Percentiles rank a stretch among this genome's conserved stretches.
phyloP scores from a whole-genome alignment of 2,888 invertebrate species.

The Deilephila porcellus region DNA sequence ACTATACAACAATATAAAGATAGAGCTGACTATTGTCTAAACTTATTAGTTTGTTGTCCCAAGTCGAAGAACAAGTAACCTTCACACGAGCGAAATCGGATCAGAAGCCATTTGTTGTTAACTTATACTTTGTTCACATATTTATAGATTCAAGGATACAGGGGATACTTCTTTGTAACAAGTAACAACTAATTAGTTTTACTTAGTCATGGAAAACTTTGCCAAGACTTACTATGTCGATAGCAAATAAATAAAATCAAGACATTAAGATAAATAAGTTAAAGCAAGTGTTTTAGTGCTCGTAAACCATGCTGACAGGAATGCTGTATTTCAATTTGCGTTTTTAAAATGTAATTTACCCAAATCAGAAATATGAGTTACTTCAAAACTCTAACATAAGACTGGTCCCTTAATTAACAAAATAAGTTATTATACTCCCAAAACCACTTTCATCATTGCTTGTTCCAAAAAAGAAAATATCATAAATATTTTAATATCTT shows the following conservation, averaged over 20 bases:
- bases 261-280: too few species aligned
- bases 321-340: too few species aligned
- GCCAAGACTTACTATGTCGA: not conserved
- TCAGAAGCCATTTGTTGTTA: constrained; percentile 56
- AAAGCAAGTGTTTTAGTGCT: too few species aligned
- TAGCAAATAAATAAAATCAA: not conserved
- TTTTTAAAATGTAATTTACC: too few species aligned
- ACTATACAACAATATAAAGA: not conserved
- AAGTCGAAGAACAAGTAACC: constrained; percentile 3
- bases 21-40: not conserved
- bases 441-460: not conserved
- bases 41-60: not conserved
- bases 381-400: too few species aligned
- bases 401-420: too few species aligned
- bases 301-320: too few species aligned
- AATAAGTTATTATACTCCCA: too few species aligned
- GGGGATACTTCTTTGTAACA: constrained; percentile 12
- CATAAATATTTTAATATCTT: too few species aligned
- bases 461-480: not conserved
- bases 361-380: too few species aligned
- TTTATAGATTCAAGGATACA: constrained; percentile 50
- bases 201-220: constrained; percentile 1
- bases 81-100: constrained; percentile 40
- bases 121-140: constrained; percentile 41
- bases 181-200: constrained; percentile 3